Percentiles rank a stretch among this genome's conserved stretches.
Evolutionary conservation across 1,140 invertebrate genomes (phyloP).

Genomic region (Scaptomyza hsui): DNA sequence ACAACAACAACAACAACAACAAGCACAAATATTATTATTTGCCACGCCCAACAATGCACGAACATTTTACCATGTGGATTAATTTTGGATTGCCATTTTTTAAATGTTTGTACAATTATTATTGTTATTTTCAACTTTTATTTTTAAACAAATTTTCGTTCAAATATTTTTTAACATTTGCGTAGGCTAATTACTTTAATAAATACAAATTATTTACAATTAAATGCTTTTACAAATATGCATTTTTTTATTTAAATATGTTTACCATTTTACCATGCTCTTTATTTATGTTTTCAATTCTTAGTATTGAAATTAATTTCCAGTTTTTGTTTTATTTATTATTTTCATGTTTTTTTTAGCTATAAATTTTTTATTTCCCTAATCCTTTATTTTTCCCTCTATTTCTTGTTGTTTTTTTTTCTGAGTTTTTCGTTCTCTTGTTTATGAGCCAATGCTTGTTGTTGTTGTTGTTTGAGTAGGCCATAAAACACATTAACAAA

Average conservation of each 20-base stretch:
- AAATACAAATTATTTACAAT: no score
- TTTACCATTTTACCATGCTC: no score
- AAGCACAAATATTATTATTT: conserved; percentile 13
- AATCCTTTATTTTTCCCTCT: no score
- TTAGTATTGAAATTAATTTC: no score
- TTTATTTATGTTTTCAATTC: no score
- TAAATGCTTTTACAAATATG: no score
- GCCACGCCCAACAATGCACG: conserved; percentile 49
- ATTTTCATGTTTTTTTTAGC: neutral
- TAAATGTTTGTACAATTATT: conserved; percentile 48
- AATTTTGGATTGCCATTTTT: conserved; percentile 53
- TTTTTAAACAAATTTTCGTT: neutral
- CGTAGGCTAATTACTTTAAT: no score
- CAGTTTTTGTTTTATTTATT: no score
- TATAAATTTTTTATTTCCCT: no score
- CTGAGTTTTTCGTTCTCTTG: neutral
- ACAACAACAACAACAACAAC: conserved; percentile 30
- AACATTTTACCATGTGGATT: conserved; percentile 63
- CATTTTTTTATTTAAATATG: no score
- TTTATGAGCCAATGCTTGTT: neutral
- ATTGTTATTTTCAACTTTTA: conserved; percentile 7
- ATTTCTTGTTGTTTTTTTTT: neutral
- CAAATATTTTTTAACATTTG: neutral
- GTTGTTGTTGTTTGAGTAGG: conserved; percentile 1
- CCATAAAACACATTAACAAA: conserved; percentile 13